These are phyloP conservation scores for Sarcophilus harrisii DNA, from an alignment of 2,797 vertebrate genomes.

Conservation along the genomic window DNA sequence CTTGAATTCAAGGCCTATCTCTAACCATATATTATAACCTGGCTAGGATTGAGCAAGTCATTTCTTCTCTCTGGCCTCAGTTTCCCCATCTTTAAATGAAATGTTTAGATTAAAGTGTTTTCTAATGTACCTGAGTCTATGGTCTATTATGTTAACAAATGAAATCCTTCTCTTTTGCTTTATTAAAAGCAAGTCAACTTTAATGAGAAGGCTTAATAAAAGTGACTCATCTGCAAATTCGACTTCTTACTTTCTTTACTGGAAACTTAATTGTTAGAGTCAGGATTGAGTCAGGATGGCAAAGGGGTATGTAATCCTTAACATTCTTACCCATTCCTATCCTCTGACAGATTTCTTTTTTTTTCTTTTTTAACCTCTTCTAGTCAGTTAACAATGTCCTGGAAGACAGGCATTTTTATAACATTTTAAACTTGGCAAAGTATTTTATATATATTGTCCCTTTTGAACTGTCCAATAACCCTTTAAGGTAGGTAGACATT, in stretches of 20 bases:
- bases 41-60: neutral
- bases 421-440: neutral
- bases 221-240: conserved; percentile 54
- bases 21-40: neutral
- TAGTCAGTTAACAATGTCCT: neutral
- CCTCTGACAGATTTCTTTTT: neutral
- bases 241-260: conserved; percentile 8
- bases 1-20: neutral
- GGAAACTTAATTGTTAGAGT: conserved; percentile 43
- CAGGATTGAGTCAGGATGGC: conserved; percentile 3
- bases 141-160: neutral
- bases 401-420: neutral
- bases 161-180: neutral
- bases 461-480: neutral
- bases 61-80: neutral
- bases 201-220: neutral
- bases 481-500: neutral
- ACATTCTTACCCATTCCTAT: neutral
- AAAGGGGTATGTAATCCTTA: neutral
- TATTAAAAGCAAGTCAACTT: neutral
- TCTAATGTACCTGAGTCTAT: neutral
- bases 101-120: neutral
- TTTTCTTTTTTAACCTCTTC: neutral
- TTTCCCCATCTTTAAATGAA: neutral
- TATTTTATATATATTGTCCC: neutral